Evolutionary conservation across 2,888 invertebrate genomes (phyloP).

Genomic region (Nebria brevicollis): DNA sequence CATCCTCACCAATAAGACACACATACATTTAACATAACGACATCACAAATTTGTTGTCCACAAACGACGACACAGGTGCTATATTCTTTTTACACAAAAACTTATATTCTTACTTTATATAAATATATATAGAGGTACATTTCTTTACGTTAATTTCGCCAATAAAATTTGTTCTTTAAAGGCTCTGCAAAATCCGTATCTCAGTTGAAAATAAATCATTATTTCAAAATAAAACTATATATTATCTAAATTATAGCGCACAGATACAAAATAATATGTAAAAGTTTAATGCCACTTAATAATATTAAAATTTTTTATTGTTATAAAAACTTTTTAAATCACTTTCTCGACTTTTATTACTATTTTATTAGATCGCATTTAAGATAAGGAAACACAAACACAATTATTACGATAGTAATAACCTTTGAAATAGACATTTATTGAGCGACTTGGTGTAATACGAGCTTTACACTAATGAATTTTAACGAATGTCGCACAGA

Average conservation of each 20-base stretch:
- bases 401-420: not conserved
- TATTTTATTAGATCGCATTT: not conserved
- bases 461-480: slow-evolving; percentile 8
- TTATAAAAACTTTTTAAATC: not conserved
- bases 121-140: too few relatives aligned
- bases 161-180: too few relatives aligned
- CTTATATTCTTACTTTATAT: too few relatives aligned
- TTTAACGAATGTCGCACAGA: slow-evolving; percentile 8
- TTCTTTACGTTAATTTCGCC: too few relatives aligned
- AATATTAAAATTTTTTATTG: not conserved
- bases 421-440: not conserved
- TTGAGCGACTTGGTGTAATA: slow-evolving; percentile 4
- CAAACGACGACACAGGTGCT: not conserved
- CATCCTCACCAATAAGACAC: not conserved
- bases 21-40: slow-evolving; percentile 6
- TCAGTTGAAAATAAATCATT: too few relatives aligned
- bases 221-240: too few relatives aligned
- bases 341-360: not conserved
- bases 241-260: too few relatives aligned
- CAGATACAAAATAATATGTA: not conserved
- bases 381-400: not conserved
- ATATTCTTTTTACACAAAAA: not conserved
- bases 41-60: not conserved
- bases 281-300: not conserved
- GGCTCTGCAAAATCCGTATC: too few relatives aligned